These are phyloP conservation scores for Galagoides demidoff DNA, from an alignment of 2,797 vertebrate species.

Conservation along the genomic window DNA sequence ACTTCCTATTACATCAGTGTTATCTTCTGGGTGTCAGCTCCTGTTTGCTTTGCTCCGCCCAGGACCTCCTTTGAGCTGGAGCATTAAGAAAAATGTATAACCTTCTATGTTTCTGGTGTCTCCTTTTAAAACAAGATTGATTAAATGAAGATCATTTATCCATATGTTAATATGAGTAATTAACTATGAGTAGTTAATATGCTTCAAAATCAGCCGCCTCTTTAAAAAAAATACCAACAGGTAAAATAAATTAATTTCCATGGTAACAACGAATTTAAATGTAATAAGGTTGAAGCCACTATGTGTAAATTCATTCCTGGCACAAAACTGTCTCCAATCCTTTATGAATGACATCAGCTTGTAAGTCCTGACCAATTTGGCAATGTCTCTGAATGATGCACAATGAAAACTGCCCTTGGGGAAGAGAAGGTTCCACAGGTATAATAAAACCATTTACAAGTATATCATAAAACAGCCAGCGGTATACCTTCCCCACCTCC, in stretches of 20 bases:
- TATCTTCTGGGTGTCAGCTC: conserved; percentile 36
- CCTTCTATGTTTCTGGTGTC: background rate
- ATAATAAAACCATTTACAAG: background rate
- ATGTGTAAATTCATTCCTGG: conserved; percentile 21
- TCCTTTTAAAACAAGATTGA: background rate
- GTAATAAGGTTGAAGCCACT: background rate
- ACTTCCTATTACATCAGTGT: conserved; percentile 33
- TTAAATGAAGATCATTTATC: background rate
- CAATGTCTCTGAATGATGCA: background rate
- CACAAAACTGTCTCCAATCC: conserved; percentile 3
- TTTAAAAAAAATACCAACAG: conserved; percentile 54
- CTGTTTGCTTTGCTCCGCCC: background rate
- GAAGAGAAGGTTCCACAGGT: background rate
- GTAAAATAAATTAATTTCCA: background rate
- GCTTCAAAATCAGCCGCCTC: background rate
- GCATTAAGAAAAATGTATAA: background rate
- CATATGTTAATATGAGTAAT: background rate
- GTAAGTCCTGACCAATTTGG: background rate
- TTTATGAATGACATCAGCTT: conserved; percentile 61
- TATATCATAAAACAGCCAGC: background rate
- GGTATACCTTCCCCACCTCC: background rate
- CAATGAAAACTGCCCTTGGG: background rate
- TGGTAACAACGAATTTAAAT: background rate
- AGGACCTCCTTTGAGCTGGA: conserved; percentile 27
- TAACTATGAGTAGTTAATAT: background rate